Conservation (phyloP, 2,113 vertebrate species). For the Calidris pugnax region DNA sequence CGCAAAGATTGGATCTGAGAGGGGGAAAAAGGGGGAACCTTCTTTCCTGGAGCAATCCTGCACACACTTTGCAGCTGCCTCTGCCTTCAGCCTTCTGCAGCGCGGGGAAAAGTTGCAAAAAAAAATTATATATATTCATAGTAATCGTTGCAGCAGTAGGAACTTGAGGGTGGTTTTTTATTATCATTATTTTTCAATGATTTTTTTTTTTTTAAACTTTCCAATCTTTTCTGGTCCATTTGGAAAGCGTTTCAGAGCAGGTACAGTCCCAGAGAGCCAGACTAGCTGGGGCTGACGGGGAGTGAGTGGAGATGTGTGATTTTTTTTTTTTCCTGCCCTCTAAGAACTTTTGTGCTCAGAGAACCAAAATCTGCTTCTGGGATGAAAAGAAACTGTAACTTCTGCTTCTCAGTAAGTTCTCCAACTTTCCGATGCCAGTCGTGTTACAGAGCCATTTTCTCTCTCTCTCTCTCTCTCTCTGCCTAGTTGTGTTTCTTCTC, state of each 20-base stretch:
- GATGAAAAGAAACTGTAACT: slow-evolving; percentile 72
- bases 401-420: slow-evolving; percentile 78
- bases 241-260: slow-evolving; percentile 71
- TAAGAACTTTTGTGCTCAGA: too few relatives aligned
- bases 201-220: slow-evolving; percentile 16
- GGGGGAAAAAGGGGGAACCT: slow-evolving; percentile 62
- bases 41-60: slow-evolving; percentile 77
- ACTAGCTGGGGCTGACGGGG: slow-evolving; percentile 62
- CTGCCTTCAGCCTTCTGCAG: slow-evolving; percentile 61
- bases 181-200: neutral
- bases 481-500: neutral
- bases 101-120: slow-evolving; percentile 66
- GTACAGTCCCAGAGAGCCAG: slow-evolving; percentile 66
- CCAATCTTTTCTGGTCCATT: slow-evolving; percentile 65
- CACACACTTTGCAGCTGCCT: slow-evolving; percentile 67
- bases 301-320: slow-evolving; percentile 47
- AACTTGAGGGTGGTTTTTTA: neutral
- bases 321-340: neutral
- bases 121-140: neutral
- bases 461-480: neutral
- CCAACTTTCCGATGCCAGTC: slow-evolving; percentile 56
- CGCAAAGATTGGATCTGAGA: slow-evolving; percentile 75
- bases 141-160: slow-evolving; percentile 49
- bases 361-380: slow-evolving; percentile 59
- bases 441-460: slow-evolving; percentile 41